Evolutionary conservation across 2,113 vertebrate species (phyloP), one percentile per base, ranked within the genome.

Genomic region (Monopterus albus): DNA sequence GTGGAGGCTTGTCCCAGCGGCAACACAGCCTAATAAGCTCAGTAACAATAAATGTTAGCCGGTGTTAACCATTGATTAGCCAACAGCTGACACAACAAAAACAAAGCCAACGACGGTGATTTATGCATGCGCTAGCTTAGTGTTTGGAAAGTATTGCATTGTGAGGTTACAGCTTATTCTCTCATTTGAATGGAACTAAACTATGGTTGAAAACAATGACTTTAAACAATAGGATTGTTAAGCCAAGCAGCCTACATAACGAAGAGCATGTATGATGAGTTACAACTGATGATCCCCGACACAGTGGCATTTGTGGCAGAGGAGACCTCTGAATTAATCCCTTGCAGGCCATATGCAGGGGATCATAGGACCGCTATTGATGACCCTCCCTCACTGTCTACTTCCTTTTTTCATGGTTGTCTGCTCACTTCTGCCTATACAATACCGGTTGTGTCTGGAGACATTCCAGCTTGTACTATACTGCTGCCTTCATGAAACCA

Each of bases 371-470:
- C 20, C 18, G 36, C 53, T 35, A 21, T 3, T 25, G 36, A 59
- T 70, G 77, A 82, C 79, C 88, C 82, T 83, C 82, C 87, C 87
- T 85, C 85, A 83, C 51, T 21, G 73, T 85, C 67, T 85, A 78
- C 81, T 87, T 89, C 86, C 88, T 89, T 87, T 86, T 86, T 81
- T 80, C 85, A 86, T 86, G 83, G 81, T 81, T 82, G 81, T 89
- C 83, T 82, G 77, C 67, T 74, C 17, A 55, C 75, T 83, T 79
- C 72, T 85, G 73, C 68, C 80, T 81, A 67, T 87, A 91, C 81
- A 86, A 87, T 89, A 88, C 69, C 62, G 80, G 83, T 86, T 85
- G 85, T 88, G 87, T 85, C 86, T 87, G 86, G 72, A 87, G 75
- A 83, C 83, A 84, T 90, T 87, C 72, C 82, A 81, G 68, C 80